Percentiles rank a stretch among this genome's conserved stretches.
phyloP scores from a whole-genome alignment of 2,113 vertebrate species.

The Podarcis raffonei region DNA sequence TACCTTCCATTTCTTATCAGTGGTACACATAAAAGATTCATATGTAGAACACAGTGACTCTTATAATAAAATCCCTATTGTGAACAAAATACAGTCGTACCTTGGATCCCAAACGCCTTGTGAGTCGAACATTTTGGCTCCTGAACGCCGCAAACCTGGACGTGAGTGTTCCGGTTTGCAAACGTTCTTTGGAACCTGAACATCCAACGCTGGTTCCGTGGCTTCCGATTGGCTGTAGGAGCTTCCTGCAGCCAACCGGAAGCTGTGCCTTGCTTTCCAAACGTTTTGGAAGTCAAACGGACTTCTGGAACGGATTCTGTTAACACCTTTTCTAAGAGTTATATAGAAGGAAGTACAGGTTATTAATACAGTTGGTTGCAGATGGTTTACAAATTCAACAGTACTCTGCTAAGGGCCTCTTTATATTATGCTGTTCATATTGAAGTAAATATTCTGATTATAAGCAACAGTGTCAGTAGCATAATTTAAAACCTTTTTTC shows the following conservation, averaged over 20 bases:
- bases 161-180: too few relatives aligned
- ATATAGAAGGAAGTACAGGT: not conserved
- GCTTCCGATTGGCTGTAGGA: too few relatives aligned
- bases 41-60: not conserved
- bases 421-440: not conserved
- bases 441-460: not conserved
- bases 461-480: not conserved
- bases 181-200: too few relatives aligned
- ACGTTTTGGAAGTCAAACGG: too few relatives aligned
- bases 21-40: not conserved
- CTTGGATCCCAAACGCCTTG: too few relatives aligned
- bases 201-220: too few relatives aligned
- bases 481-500: conserved; percentile 5
- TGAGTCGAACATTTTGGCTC: too few relatives aligned
- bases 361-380: not conserved
- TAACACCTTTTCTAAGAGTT: not conserved
- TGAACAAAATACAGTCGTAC: not conserved
- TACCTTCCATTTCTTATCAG: not conserved
- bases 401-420: not conserved
- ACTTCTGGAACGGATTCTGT: not conserved
- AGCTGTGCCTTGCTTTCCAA: too few relatives aligned
- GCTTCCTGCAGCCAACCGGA: too few relatives aligned
- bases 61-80: not conserved
- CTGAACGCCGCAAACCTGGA: too few relatives aligned
- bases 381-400: not conserved